Base-by-base conservation (phyloP, 2,888 invertebrate genomes). In the Caenorhabditis doughertyi region DNA sequence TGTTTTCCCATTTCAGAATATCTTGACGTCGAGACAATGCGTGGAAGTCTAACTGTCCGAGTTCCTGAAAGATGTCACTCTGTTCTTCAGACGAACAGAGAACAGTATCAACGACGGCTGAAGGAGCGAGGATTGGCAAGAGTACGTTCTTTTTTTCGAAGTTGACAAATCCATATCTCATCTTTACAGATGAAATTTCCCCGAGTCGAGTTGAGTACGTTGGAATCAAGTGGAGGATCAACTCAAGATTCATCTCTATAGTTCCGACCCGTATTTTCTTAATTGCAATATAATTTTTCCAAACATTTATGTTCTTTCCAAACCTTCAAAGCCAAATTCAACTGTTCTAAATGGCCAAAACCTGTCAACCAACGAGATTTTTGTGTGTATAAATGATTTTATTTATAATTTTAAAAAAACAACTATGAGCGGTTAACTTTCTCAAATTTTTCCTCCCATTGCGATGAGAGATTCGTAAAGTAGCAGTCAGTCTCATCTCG, bases 21-120 rank as follows among this genome's bases (percentile, higher is more conserved):
- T 21, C 70, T 86, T 16, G 86, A 86, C 39, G 79, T 85, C 9
- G 86, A 86, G 58, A 71, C 71, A 11, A 81, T 86, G 74, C 76
- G 85, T n/a, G 83, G 83, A 39, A 65, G 67, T 55, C 42, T 86
- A 49, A 86, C 85, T 0, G 86, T 86, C 9, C 76, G 85, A 13
- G 83, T 86, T 0, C 86, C 86, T 9, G 86, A 86, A 77, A 62
- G 88, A 55, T 86, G 84, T 58, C 86, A 85, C 65, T 88, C 88
- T 3, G 88, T 86, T 4, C 80, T 88, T 13, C 86, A 85, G 68
- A 88, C 88, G 0, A 82, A 76, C 27, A 68, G 85, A 32, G 88
- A 88, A 60, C 88, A 88, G 47, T 88, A 85, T 47, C 86, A 86
- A 67, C 65, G 86, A 53, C 51, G 86, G 35, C 44, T 86, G n/a